Percentiles rank a stretch among this genome's conserved stretches.
These are phyloP conservation scores for Sebastes cheni DNA, from an alignment of 2,797 vertebrate species.

Conservation along the genomic window DNA sequence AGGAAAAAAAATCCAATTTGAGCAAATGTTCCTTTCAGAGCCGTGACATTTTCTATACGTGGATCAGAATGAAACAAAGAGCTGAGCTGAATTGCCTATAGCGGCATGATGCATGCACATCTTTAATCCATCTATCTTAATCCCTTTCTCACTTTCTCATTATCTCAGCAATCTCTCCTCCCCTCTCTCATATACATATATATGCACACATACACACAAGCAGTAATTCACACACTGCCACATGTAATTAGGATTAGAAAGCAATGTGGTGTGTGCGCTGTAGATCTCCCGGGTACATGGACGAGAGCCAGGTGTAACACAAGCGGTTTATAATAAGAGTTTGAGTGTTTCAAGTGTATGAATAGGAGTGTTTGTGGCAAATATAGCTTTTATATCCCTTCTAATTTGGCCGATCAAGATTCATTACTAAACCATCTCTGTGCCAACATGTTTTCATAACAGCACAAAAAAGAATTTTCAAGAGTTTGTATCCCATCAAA, in stretches of 20 bases:
- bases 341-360: background rate
- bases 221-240: slow-evolving; percentile 5
- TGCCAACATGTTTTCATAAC: background rate
- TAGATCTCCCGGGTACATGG: slow-evolving; percentile 1
- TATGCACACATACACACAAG: background rate
- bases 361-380: background rate
- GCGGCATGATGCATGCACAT: background rate
- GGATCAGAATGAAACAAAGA: slow-evolving; percentile 13
- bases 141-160: slow-evolving; percentile 9
- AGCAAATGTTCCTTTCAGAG: slow-evolving; percentile 3
- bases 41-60: background rate
- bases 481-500: background rate
- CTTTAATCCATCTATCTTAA: slow-evolving; percentile 27
- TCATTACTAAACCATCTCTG: background rate
- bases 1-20: background rate
- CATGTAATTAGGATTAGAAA: slow-evolving; percentile 54
- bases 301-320: background rate
- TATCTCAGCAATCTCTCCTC: slow-evolving; percentile 8
- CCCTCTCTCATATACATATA: background rate
- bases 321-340: background rate
- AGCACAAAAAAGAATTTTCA: background rate
- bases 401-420: background rate
- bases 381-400: background rate
- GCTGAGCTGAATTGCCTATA: slow-evolving; percentile 3
- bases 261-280: slow-evolving; percentile 17